Conservation (phyloP, 1,140 invertebrate genomes). For the Halyomorpha halys region DNA sequence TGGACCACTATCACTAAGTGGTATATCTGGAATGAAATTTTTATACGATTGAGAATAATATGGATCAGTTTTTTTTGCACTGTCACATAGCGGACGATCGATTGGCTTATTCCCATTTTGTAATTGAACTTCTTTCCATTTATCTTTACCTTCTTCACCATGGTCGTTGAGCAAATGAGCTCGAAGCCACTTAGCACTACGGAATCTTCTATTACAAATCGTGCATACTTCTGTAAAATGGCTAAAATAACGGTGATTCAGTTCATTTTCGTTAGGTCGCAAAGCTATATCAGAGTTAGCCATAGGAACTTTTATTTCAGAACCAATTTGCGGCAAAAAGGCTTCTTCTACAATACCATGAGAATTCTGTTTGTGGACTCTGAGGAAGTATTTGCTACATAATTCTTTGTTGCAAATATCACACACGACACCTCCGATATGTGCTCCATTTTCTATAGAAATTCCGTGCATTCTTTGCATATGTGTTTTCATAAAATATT, state of each 20-base stretch:
- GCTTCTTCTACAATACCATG: slow-evolving; percentile 79
- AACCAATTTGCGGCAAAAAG: slow-evolving; percentile 28
- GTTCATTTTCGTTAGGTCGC: slow-evolving; percentile 25
- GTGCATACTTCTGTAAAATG: slow-evolving; percentile 72
- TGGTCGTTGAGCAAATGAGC: slow-evolving; percentile 82
- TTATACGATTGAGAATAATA: background rate
- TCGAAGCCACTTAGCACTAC: slow-evolving; percentile 80
- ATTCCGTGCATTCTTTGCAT: slow-evolving; percentile 99
- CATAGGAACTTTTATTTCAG: slow-evolving; percentile 23
- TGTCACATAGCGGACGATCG: slow-evolving; percentile 6
- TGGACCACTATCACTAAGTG: background rate
- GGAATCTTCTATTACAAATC: slow-evolving; percentile 75
- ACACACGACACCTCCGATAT: slow-evolving; percentile 85
- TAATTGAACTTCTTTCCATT: slow-evolving; percentile 48
- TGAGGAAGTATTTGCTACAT: slow-evolving; percentile 93
- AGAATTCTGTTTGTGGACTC: slow-evolving; percentile 95
- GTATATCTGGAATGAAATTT: background rate
- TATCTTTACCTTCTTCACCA: slow-evolving; percentile 57
- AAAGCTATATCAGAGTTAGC: slow-evolving; percentile 22
- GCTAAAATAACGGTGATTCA: slow-evolving; percentile 46
- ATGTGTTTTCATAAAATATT: slow-evolving; percentile 99
- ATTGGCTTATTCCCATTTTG: slow-evolving; percentile 53
- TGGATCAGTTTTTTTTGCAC: slow-evolving; percentile 19
- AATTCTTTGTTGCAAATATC: slow-evolving; percentile 96
- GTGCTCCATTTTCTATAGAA: slow-evolving; percentile 81